Evolutionary conservation across 2,888 invertebrate genomes (phyloP).

Genomic region (Anthophora plumipes): DNA sequence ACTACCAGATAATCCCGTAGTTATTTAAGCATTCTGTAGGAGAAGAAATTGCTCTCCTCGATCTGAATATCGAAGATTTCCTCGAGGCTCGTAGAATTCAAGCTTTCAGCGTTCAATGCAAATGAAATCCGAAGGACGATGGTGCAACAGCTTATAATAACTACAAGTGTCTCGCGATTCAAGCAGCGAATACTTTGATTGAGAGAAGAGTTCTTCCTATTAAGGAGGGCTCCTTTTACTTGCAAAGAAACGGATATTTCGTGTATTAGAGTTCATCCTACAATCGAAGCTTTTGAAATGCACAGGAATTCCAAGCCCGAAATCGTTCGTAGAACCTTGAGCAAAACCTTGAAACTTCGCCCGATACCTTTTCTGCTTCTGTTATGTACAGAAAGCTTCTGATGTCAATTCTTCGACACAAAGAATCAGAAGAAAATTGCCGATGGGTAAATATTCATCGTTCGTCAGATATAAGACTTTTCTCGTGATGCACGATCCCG

Average conservation of each 20-base stretch:
- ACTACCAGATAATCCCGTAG: no score
- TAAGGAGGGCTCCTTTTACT: slow-evolving; percentile 11
- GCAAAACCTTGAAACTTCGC: slow-evolving; percentile 13
- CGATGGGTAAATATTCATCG: slow-evolving; percentile 31
- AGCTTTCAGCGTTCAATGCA: background rate
- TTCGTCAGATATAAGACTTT: slow-evolving; percentile 2
- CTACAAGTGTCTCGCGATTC: slow-evolving; percentile 1
- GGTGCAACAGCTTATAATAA: slow-evolving; percentile 24
- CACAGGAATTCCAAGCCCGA: background rate
- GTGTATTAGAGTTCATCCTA: background rate
- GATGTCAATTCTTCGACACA: slow-evolving; percentile 17
- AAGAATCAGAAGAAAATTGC: slow-evolving; percentile 20
- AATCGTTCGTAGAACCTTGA: background rate
- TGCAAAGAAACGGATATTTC: slow-evolving; percentile 15
- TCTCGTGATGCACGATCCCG: background rate
- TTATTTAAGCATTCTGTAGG: background rate
- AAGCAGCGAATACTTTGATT: background rate
- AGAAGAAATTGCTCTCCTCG: no score
- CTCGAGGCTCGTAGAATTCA: background rate
- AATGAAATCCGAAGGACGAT: background rate
- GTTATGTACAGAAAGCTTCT: background rate
- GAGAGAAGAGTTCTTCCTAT: slow-evolving; percentile 12
- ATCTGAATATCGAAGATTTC: background rate
- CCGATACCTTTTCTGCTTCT: background rate
- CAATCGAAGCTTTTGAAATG: background rate